Evolutionary conservation across 2,888 invertebrate genomes (phyloP), one percentile per base, ranked within the genome.

Genomic region (Diaperis boleti): DNA sequence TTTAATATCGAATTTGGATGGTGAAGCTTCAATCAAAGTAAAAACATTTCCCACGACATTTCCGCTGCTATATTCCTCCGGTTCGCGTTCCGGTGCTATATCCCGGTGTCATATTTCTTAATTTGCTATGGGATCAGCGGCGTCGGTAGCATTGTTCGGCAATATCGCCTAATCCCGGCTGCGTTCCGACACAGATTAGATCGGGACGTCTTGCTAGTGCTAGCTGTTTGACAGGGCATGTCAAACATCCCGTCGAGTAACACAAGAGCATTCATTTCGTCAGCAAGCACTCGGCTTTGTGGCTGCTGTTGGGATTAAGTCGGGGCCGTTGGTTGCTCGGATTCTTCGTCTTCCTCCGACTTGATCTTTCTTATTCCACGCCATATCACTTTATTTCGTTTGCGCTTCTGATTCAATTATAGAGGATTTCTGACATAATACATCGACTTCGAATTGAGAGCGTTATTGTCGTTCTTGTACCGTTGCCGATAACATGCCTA

Each of bases 221-320:
- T n/a, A n/a, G n/a, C n/a, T 54, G 54, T 54, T 54, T 54, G 54
- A 65, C 62, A 65, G 65, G 45, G 59, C 62, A 29, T 54, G 65
- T 65, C 62, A 65, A 65, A 64, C 64, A 59, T 57, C 44, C 62
- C 52, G 62, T 50, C 62, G 45, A 62, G 56, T 62, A 56, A 62
- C 57, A n/a, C n/a, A n/a, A n/a, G 59, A 59, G 47, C 63, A 59
- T 63, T 64, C 59, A 60, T 64, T 64, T 55, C 64, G 41, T 64
- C 64, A 60, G 64, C 64, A 64, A 64, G 59, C 64, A 60, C 55
- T 59, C 47, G 64, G 55, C 64, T 64, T 64, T 64, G 64, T 64
- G 64, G 64, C 49, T 60, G 54, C 54, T 64, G 64, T 60, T 44
- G 59, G 64, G 64, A 64, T 64, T 60, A 64, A 47, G 49, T 49